Conservation (phyloP, 1,140 invertebrate species). For the Aphaenogaster floridana region DNA sequence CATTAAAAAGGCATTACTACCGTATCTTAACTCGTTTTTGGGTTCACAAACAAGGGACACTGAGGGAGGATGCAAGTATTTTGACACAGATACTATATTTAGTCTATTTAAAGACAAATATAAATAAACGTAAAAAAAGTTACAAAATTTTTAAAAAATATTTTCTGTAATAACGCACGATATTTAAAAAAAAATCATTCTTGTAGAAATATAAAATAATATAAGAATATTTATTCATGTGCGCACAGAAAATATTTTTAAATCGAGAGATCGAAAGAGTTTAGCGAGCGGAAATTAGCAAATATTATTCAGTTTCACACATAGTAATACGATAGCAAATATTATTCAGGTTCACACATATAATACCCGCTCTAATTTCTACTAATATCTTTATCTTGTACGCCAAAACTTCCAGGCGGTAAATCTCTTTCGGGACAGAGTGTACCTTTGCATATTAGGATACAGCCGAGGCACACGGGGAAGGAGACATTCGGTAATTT, state of each 20-base stretch:
- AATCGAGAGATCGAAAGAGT: neutral
- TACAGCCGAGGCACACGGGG: neutral
- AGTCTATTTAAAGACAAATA: neutral
- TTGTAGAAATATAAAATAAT: neutral
- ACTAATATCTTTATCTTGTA: constrained; percentile 32
- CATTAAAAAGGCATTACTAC: constrained; percentile 13
- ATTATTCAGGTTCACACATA: neutral
- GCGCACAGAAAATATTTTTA: neutral
- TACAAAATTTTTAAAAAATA: neutral
- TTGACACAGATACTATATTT: neutral
- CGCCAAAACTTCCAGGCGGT: neutral
- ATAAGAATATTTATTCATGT: neutral
- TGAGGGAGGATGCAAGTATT: neutral
- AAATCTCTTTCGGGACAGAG: neutral
- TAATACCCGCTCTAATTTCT: constrained; percentile 28
- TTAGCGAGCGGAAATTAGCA: neutral
- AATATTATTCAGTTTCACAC: neutral
- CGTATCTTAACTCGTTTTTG: neutral
- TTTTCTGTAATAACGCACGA: too few relatives aligned
- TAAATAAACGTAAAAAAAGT: neutral
- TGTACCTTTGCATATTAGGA: neutral
- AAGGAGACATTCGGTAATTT: constrained; percentile 37
- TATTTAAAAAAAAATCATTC: neutral
- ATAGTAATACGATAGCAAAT: neutral
- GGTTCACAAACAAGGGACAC: neutral